Percentiles rank a stretch among this genome's conserved stretches.
phyloP scores from a whole-genome alignment of 2,888 invertebrate species.

The Acleris cristana region DNA sequence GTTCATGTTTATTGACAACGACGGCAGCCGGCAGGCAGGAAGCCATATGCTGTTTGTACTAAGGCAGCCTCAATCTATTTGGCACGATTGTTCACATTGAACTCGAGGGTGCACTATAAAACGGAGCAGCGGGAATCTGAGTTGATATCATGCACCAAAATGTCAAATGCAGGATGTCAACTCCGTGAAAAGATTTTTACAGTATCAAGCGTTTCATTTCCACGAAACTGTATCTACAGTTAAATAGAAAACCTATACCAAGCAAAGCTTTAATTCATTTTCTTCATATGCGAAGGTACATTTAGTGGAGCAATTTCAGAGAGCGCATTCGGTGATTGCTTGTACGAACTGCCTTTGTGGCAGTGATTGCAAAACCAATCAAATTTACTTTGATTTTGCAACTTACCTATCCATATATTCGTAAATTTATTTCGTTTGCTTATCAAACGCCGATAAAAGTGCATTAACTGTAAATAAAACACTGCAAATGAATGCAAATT shows the following conservation, averaged over 20 bases:
- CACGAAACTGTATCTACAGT: too few species aligned
- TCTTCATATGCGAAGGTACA: not conserved
- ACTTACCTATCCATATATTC: not conserved
- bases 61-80: constrained; percentile 20
- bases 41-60: constrained; percentile 18
- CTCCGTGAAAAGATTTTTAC: too few species aligned
- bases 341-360: not conserved
- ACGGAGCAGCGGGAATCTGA: not conserved
- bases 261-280: too few species aligned
- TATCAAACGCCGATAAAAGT: too few species aligned
- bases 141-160: not conserved
- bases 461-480: not conserved
- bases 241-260: too few species aligned
- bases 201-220: too few species aligned
- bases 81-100: constrained; percentile 8
- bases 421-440: too few species aligned
- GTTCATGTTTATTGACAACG: constrained; percentile 16
- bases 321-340: not conserved
- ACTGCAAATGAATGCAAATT: not conserved
- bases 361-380: not conserved
- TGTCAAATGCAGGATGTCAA: too few species aligned
- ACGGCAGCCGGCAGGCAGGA: constrained; percentile 4
- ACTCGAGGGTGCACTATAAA: not conserved
- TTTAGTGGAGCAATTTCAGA: not conserved
- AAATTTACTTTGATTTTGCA: not conserved